phyloP scores from a whole-genome alignment of 2,113 vertebrate genomes.

The Dicentrarchus labrax region DNA sequence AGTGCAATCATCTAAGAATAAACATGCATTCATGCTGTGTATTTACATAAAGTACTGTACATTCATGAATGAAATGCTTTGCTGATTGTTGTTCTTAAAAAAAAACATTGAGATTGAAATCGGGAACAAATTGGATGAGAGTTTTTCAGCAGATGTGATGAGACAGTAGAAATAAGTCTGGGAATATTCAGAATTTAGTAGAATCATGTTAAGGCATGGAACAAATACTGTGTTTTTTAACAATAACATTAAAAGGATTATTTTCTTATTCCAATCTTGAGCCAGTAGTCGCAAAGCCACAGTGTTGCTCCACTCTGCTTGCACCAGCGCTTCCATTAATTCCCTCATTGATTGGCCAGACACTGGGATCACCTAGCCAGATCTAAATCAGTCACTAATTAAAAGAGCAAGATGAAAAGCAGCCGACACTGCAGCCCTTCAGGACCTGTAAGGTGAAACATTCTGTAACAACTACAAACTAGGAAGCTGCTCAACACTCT shows the following conservation, averaged over 20 bases:
- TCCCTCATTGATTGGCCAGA: slow-evolving; percentile 81
- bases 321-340: slow-evolving; percentile 74
- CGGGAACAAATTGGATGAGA: slow-evolving; percentile 63
- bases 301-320: slow-evolving; percentile 49
- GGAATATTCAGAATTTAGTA: slow-evolving; percentile 45
- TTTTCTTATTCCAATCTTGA: slow-evolving; percentile 40
- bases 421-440: slow-evolving; percentile 72
- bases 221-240: slow-evolving; percentile 30
- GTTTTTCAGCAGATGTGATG: slow-evolving; percentile 53
- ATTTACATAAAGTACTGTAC: slow-evolving; percentile 69
- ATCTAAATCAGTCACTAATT: slow-evolving; percentile 84
- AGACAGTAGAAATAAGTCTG: slow-evolving; percentile 38
- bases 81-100: slow-evolving; percentile 35
- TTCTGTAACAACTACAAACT: slow-evolving; percentile 66
- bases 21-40: slow-evolving; percentile 37
- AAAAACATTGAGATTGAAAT: slow-evolving; percentile 55
- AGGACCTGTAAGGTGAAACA: slow-evolving; percentile 75
- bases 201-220: slow-evolving; percentile 26
- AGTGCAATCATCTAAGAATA: slow-evolving; percentile 64
- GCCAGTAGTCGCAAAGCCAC: slow-evolving; percentile 30
- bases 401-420: slow-evolving; percentile 80
- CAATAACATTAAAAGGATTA: slow-evolving; percentile 45
- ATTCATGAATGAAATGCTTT: slow-evolving; percentile 60
- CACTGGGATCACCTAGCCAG: slow-evolving; percentile 77
- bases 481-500: slow-evolving; percentile 49